Base-by-base conservation (phyloP, 2,888 invertebrate species). In the Anodontia alba region DNA sequence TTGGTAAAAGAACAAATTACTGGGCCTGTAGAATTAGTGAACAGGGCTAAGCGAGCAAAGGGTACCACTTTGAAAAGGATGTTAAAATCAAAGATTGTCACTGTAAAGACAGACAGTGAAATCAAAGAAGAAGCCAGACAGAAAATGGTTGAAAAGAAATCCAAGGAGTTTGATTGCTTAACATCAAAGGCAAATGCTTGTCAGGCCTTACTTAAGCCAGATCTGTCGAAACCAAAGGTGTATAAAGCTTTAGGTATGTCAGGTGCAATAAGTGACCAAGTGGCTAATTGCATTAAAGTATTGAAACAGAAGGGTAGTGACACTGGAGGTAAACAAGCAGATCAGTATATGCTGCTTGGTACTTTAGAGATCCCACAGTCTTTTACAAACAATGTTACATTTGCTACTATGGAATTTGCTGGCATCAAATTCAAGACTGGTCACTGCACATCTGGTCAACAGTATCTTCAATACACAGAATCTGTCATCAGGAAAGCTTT, bases 161-260 rank as follows among this genome's bases (percentile, higher is more conserved):
- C n/a, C 7, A 69, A 46, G 36, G 20, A 29, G 33, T 17, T 43
- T 31, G 42, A 66, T 26, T 62, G 51, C 3, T 20, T 74, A 1
- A 69, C 43, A 20, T 69, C 74, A 17, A 33, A 68, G n/a, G 67
- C 38, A 71, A 80, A 80, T 31, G 75, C 70, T 33, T 80, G 80
- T 49, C 57, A 57, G 26, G 57, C 57, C 23, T 29, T 57, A 57
- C 8, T 57, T 3, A 57, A 57, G 29, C 57, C 57, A 29, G 57
- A 57, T 29, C 26, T 29, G 26, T 57, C 57, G 1, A 79, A 78
- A 62, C 69, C 72, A 42, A 77, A 71, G 42, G 72, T 77, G 15
- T 17, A 42, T 36, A 77, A 78, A 42, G 23, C 73, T 1, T 26
- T n/a, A 36, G 74, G 74, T 20, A 67, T 74, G 15, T 33, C 66